Percentiles rank a stretch among this genome's conserved stretches.
Conservation (phyloP, 2,113 vertebrate species). For the Odontesthes bonariensis region DNA sequence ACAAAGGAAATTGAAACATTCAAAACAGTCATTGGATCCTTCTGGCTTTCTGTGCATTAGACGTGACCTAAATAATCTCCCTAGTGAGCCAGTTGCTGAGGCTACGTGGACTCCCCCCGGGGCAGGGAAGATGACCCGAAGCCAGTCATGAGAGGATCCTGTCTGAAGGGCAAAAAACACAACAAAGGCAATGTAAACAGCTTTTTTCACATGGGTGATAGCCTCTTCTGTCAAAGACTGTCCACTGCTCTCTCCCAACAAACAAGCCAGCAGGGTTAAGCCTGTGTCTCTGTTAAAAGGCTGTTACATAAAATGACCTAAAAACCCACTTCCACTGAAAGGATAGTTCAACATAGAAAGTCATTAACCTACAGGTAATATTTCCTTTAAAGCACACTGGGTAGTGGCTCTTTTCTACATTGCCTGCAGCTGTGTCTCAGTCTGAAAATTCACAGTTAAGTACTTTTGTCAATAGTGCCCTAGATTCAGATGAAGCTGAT, state of each 20-base stretch:
- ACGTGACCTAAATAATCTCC: slow-evolving; percentile 57
- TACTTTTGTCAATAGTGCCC: slow-evolving; percentile 61
- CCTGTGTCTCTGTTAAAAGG: slow-evolving; percentile 43
- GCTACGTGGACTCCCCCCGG: slow-evolving; percentile 31
- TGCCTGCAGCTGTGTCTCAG: slow-evolving; percentile 57
- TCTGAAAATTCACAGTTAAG: slow-evolving; percentile 57
- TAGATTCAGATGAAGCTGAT: slow-evolving; percentile 54
- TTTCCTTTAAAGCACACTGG: slow-evolving; percentile 63
- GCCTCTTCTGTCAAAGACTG: slow-evolving; percentile 41
- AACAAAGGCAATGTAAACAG: slow-evolving; percentile 34
- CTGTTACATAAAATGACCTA: slow-evolving; percentile 76
- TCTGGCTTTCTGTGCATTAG: slow-evolving; percentile 3
- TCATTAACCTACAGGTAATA: slow-evolving; percentile 78
- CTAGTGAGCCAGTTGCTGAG: slow-evolving; percentile 30
- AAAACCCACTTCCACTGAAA: slow-evolving; percentile 77
- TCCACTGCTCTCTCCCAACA: slow-evolving; percentile 42
- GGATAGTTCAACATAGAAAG: slow-evolving; percentile 68
- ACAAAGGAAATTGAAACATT: background rate
- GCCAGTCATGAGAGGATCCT: slow-evolving; percentile 32
- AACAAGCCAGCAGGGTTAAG: slow-evolving; percentile 47
- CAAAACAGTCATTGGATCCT: background rate
- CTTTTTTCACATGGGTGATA: slow-evolving; percentile 35
- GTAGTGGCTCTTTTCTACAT: slow-evolving; percentile 31
- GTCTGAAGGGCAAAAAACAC: slow-evolving; percentile 36
- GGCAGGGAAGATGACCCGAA: slow-evolving; percentile 62